Evolutionary conservation across 2,797 vertebrate species (phyloP).

Genomic region (Pogoniulus pusillus): DNA sequence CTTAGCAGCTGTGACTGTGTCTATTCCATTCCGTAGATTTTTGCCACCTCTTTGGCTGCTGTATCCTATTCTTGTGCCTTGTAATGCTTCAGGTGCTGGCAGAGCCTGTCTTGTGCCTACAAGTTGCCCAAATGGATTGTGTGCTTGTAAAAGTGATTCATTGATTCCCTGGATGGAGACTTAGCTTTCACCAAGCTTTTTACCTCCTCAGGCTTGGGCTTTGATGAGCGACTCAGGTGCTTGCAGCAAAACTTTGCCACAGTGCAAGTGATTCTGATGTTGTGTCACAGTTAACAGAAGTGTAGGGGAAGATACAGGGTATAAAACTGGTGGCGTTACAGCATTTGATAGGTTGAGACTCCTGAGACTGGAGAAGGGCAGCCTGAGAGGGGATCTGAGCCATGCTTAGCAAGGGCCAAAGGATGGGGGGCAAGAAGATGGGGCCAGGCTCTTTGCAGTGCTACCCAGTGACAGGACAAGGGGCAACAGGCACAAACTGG

Average conservation of each 20-base stretch:
- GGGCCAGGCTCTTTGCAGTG: too few relatives aligned
- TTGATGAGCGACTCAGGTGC: background rate
- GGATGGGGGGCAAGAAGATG: too few relatives aligned
- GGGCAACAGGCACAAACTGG: too few relatives aligned
- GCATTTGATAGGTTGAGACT: too few relatives aligned
- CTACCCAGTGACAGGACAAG: too few relatives aligned
- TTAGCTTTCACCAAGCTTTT: fast-evolving
- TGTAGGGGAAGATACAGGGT: fast-evolving
- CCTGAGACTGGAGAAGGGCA: too few relatives aligned
- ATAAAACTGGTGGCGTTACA: background rate
- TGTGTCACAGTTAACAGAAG: background rate
- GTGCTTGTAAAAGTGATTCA: background rate
- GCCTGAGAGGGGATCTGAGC: too few relatives aligned
- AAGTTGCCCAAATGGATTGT: fast-evolving
- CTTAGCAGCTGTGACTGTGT: background rate
- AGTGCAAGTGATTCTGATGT: background rate
- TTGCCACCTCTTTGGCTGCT: background rate
- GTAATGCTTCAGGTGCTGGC: fast-evolving
- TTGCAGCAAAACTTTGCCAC: background rate
- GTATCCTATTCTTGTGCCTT: too few relatives aligned
- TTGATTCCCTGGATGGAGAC: fast-evolving
- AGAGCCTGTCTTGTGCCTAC: fast-evolving
- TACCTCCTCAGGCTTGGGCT: fast-evolving
- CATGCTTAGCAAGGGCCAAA: too few relatives aligned
- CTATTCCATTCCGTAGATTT: fast-evolving